A percentile compares a stretch with the other conserved stretches of the same genome.
Conservation (phyloP, 2,113 vertebrate genomes). For the Oreochromis aureus region DNA sequence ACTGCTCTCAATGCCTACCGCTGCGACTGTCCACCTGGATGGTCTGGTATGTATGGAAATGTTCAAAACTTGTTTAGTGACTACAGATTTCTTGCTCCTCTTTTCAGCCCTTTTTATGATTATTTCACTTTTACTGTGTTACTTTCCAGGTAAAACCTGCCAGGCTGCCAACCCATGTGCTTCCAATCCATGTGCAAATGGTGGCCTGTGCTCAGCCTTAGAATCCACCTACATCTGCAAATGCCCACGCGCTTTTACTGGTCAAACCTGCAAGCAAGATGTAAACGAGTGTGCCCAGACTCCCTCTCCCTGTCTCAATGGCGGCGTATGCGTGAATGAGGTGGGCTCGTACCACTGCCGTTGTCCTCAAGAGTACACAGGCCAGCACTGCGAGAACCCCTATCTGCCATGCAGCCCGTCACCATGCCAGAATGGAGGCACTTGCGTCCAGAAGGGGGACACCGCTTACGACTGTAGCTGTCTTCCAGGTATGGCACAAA, state of each 20-base stretch:
- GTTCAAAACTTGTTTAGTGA: background rate
- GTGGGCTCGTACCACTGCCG: slow-evolving; percentile 95
- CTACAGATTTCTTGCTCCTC: background rate
- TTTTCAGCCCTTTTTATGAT: background rate
- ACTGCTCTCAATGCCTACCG: slow-evolving; percentile 75
- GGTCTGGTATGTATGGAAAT: slow-evolving; percentile 77
- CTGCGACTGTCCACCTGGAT: slow-evolving; percentile 84
- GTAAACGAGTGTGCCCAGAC: slow-evolving; percentile 86
- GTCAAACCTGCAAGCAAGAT: slow-evolving; percentile 90
- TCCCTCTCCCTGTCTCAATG: slow-evolving; percentile 77
- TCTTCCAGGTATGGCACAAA: slow-evolving; percentile 82
- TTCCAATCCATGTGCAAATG: slow-evolving; percentile 94
- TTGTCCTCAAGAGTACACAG: slow-evolving; percentile 85
- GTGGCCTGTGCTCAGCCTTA: slow-evolving; percentile 86
- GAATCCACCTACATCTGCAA: slow-evolving; percentile 84
- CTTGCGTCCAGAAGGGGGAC: slow-evolving; percentile 90
- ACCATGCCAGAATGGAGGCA: slow-evolving; percentile 76
- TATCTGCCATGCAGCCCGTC: slow-evolving; percentile 91
- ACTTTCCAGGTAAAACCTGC: slow-evolving; percentile 83
- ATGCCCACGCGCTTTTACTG: slow-evolving; percentile 80
- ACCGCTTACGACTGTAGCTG: slow-evolving; percentile 88
- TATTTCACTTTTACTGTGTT: background rate
- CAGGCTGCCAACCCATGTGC: slow-evolving; percentile 91
- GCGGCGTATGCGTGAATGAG: slow-evolving; percentile 86
- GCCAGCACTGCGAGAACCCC: slow-evolving; percentile 82